A percentile compares a stretch with the other conserved stretches of the same genome.
phyloP scores from a whole-genome alignment of 2,113 vertebrate species.

The Zootoca vivipara region DNA sequence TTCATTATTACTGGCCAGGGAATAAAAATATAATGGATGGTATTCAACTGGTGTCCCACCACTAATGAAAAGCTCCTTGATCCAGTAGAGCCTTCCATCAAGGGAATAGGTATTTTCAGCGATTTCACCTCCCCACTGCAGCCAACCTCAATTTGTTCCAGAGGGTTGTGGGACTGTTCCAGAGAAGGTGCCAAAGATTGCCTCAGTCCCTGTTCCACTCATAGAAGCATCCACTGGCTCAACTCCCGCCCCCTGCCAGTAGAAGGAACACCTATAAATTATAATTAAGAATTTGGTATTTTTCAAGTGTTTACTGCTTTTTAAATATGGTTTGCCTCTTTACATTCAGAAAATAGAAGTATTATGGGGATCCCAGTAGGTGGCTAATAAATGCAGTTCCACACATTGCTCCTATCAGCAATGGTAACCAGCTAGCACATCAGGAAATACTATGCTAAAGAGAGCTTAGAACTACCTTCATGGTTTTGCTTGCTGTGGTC shows the following conservation, averaged over 20 bases:
- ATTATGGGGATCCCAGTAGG: not conserved
- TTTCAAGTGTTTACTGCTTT: not conserved
- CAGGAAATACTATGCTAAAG: not conserved
- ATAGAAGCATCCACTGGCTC: no score
- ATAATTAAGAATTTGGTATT: not conserved
- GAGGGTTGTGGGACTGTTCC: no score
- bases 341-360: not conserved
- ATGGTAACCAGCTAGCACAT: not conserved
- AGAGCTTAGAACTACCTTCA: not conserved
- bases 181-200: no score
- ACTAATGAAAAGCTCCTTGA: no score
- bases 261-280: no score
- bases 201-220: no score
- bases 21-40: not conserved
- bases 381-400: not conserved
- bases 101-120: no score
- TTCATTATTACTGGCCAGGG: not conserved
- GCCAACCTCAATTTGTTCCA: no score
- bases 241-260: no score
- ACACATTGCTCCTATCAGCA: not conserved
- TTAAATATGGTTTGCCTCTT: not conserved
- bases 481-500: not conserved
- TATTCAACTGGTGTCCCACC: no score
- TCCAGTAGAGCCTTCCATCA: no score
- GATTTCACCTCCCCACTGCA: no score